Conservation (phyloP, 2,888 invertebrate species). For the Molorchus minor region DNA sequence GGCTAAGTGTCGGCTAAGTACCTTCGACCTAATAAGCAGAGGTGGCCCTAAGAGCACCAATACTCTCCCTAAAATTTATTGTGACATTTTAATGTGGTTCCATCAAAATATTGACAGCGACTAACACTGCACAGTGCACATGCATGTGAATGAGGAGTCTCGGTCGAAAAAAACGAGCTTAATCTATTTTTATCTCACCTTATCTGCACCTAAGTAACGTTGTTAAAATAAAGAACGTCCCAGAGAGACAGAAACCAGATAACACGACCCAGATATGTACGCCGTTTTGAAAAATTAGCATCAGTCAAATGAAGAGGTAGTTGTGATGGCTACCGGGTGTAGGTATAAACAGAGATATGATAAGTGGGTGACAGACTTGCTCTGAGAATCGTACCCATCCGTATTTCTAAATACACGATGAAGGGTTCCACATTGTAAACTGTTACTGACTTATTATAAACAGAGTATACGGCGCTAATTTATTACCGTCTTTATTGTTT, state of each 20-base stretch:
- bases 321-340: constrained; percentile 40
- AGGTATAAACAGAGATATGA: constrained; percentile 52
- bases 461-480: constrained; percentile 54
- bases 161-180: constrained; percentile 23
- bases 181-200: constrained; percentile 37
- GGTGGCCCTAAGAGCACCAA: constrained; percentile 10
- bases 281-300: constrained; percentile 38
- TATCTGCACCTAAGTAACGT: constrained; percentile 34
- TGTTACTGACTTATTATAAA: constrained; percentile 57
- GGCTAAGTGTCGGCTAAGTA: too few relatives aligned
- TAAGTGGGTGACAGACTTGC: constrained; percentile 52
- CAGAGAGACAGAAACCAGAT: constrained; percentile 35
- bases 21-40: too few relatives aligned
- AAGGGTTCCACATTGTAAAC: constrained; percentile 54
- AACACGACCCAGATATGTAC: constrained; percentile 22
- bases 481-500: constrained; percentile 56
- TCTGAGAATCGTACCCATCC: constrained; percentile 37
- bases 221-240: constrained; percentile 31
- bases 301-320: constrained; percentile 39
- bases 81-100: constrained; percentile 28
- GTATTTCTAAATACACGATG: constrained; percentile 43
- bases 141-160: constrained; percentile 18
- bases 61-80: constrained; percentile 14
- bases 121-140: constrained; percentile 30
- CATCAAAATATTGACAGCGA: constrained; percentile 33